Base-by-base conservation (phyloP, 2,888 invertebrate genomes). In the Cremastobaeus sp. region DNA sequence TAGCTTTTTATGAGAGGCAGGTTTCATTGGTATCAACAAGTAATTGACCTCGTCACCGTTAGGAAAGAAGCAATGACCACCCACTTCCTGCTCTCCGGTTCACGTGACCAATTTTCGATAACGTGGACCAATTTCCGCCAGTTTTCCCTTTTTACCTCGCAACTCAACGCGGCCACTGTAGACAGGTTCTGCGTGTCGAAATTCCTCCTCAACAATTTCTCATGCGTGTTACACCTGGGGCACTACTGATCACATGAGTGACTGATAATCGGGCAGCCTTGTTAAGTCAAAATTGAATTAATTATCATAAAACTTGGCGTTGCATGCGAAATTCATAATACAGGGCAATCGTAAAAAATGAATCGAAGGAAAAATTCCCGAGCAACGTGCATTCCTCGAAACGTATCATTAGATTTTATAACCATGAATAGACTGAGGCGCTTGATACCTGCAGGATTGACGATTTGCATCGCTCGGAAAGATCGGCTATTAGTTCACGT, bases 261-360 rank as follows among this genome's bases (percentile, higher is more conserved):
- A 79, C 78, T 62, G 71, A 70, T 74, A 79, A 78, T 75, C 71
- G 62, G 50, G 43, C 17, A 20, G 59, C 12, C 50, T 70, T 69
- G 74, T 54, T 64, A 74, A 73, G 50, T 69, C 65, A 65, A 65
- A 60, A 74, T 55, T 43, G 74, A 80, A 78, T 77, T 78, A 80
- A 81, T 80, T 79, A 78, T 74, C 68, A 34, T 68, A 52, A 55
- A 69, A 74, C 73, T 57, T 64, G 54, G 71, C 71, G 59, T 41
- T 45, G 64, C 47, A 64, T 52, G 20, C 57, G 15, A 68, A 69
- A 70, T 57, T 62, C 41, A 71, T 62, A 45, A 64, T 45, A 60
- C 43, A 59, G 74, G 74, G 39, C 50, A 17, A 47, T 32, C 43
- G n/a, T n/a, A n/a, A n/a, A n/a, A 17, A 15, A 17, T 9, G 74